Base-by-base conservation (phyloP, 2,888 invertebrate genomes). In the Coremacera marginata region DNA sequence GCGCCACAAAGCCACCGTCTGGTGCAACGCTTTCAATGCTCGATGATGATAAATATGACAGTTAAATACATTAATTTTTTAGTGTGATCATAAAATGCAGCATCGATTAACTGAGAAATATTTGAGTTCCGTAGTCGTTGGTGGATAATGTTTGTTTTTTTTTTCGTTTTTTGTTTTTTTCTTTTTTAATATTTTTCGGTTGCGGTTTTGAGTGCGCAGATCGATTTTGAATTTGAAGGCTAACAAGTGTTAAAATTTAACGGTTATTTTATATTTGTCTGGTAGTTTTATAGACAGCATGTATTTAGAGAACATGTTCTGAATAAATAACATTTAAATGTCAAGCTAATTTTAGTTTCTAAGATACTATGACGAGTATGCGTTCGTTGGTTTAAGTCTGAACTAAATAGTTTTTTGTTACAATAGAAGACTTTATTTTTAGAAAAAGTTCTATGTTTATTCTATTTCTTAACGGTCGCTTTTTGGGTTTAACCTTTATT, bases 41-140 rank as follows among this genome's bases (percentile, higher is more conserved):
- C 44, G 73, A 63, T 82, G 83, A 84, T 87, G 87, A 87, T 86
- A 86, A 87, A 86, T 86, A 86, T 85, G 84, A 86, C 86, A 84
- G 84, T 86, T 87, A 86, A 86, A 86, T 80, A 82, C 80, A 80
- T 78, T 62, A 68, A 51, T 34, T 72, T 70, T n/a, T 81, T 65
- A 55, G 22, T 71, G 67, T 25, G 52, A 44, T 74, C 65, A 67
- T 55, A 67, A 67, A 74, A 74, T 74, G 65, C 65, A 34, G 34
- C 55, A 37, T 65, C 65, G 74, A 67, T 74, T 74, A 74, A 74
- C 65, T 74, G 37, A 74, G 65, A 74, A n/a, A 8, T 55, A 4
- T 14, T 34, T 73, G 62, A 31, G 31, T 63, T 49, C 31, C 37
- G 72, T 16, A 19, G 55, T n/a, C 19, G 55, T 7, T 22, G 22